These are phyloP conservation scores for Gymnothorax javanicus DNA, from an alignment of 2,797 vertebrate genomes.

Conservation along the genomic window DNA sequence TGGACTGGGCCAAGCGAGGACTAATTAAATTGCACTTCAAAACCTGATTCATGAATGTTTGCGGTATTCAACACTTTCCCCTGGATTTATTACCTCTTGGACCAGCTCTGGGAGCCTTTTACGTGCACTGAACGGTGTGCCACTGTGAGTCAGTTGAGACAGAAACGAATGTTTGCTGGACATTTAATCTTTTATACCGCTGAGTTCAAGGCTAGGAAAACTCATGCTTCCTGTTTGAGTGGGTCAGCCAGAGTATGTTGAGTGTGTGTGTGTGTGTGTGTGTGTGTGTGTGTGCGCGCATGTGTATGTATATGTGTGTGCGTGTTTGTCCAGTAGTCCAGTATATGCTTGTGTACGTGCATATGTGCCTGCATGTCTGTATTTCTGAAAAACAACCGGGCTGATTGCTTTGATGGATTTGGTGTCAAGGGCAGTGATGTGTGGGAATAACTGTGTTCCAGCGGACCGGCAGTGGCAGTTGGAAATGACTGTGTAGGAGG, in stretches of 20 bases:
- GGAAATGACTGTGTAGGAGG: not conserved
- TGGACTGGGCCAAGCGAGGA: not conserved
- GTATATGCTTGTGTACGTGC: no score
- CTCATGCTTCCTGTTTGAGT: not conserved
- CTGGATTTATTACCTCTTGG: not conserved
- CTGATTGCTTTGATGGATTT: slow-evolving; percentile 4
- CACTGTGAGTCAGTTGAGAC: not conserved
- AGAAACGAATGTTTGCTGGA: not conserved
- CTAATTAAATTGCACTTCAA: not conserved
- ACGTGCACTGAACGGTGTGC: not conserved
- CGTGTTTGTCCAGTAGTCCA: not conserved
- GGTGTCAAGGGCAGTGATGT: slow-evolving; percentile 5
- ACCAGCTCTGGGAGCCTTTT: not conserved
- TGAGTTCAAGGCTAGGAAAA: not conserved
- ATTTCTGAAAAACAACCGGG: not conserved
- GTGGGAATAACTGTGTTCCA: slow-evolving; percentile 3
- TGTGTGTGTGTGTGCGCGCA: not conserved
- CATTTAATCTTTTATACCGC: not conserved
- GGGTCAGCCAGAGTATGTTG: not conserved
- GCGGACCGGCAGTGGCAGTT: not conserved
- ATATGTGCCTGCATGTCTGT: not conserved
- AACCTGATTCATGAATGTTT: slow-evolving; percentile 2
- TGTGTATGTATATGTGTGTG: not conserved
- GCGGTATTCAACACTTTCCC: not conserved
- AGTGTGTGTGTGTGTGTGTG: not conserved